Evolutionary conservation across 2,113 vertebrate genomes (phyloP).

Genomic region (Otolemur garnettii): DNA sequence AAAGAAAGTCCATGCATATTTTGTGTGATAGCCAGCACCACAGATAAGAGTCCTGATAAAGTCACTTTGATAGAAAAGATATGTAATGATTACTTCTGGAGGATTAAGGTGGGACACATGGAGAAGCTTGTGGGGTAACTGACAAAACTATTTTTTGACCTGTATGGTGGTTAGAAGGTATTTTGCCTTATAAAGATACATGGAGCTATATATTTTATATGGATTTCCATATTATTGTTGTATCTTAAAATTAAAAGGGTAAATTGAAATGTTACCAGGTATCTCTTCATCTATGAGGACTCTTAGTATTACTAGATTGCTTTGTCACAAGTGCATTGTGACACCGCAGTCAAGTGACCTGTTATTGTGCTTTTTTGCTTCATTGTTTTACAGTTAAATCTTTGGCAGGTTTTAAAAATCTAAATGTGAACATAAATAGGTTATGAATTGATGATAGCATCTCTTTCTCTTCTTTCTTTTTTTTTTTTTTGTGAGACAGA

Average conservation of each 20-base stretch:
- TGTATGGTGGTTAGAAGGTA: not conserved
- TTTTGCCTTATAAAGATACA: not conserved
- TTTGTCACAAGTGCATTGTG: not conserved
- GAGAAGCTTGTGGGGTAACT: not conserved
- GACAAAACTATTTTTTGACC: not conserved
- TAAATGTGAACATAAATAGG: not conserved
- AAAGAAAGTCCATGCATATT: too few relatives aligned
- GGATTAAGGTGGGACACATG: not conserved
- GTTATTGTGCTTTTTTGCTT: not conserved
- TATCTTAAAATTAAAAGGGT: slow-evolving; percentile 10
- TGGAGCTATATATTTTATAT: not conserved
- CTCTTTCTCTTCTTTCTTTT: too few relatives aligned
- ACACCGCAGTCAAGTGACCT: not conserved
- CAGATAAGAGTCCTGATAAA: too few relatives aligned
- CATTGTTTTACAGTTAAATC: not conserved
- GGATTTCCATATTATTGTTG: not conserved
- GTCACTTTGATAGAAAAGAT: not conserved
- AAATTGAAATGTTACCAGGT: not conserved
- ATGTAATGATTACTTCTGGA: not conserved
- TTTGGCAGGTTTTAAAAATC: not conserved
- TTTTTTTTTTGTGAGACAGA: too few relatives aligned
- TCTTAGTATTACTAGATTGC: not conserved
- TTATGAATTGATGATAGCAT: not conserved
- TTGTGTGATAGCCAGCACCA: too few relatives aligned
- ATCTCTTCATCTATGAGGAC: not conserved